Evolutionary conservation across 2,113 vertebrate genomes (phyloP), one percentile per base, ranked within the genome.

Genomic region (Lasiurus cinereus): DNA sequence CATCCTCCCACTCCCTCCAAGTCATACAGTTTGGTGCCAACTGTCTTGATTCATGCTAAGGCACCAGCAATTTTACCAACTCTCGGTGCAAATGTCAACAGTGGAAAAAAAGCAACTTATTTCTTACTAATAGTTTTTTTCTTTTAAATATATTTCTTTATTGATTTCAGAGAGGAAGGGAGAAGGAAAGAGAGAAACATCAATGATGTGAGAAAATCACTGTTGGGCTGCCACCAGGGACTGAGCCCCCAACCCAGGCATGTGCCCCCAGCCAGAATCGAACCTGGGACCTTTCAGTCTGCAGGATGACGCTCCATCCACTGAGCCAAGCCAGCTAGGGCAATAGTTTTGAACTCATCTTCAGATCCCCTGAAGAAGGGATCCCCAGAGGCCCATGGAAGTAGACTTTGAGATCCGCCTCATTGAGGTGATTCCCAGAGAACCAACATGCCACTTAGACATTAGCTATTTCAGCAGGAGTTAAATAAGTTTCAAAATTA

Each of bases 401-500:
- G 21, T 43, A 52, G 62, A 80, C 52, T 88, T 29, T 88, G 86
- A 91, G 74, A 94, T 91, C 31, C 36, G 2, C 33, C 78, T 79
- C 70, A 89, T 59, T 27, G 31, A 87, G 64, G n/a, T 72, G 74
- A 91, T 59, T 87, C 46, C 56, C 52, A 31, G 7, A 77, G 72
- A 92, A 62, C 39, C 43, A 91, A 87, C 15, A 77, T 50, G 62
- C 33, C 52, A 85, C 39, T 39, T 87, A 56, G 79, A 69, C 59
- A 92, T 83, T 39, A 92, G 29, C 48, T 70, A 89, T 66, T 78
- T 80, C 36, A 88, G 48, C 73, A 92, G 91, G 70, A 89, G 86
- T 83, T 96, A 95, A 84, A n/a, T 22, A 79, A 62, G 24, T 69
- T 92, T 96, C 62, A 89, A 72, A 93, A 89, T 88, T 64, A 96